A percentile compares a stretch with the other conserved stretches of the same genome.
These are phyloP conservation scores for Chaetura pelagica DNA, from an alignment of 2,113 vertebrate species.

Conservation along the genomic window DNA sequence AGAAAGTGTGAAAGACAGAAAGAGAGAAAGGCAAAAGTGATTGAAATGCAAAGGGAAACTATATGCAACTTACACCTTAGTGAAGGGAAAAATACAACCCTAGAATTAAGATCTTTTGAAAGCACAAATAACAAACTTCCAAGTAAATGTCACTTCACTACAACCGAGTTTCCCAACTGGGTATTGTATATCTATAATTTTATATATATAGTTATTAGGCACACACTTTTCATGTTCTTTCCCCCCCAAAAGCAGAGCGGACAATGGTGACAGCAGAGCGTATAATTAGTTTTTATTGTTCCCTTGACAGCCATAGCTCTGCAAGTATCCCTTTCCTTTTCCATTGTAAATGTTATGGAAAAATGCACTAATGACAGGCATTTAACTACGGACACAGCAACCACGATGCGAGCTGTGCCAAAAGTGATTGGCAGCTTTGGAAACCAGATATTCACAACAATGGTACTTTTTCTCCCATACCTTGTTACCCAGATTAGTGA, in stretches of 20 bases:
- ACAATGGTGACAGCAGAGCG: slow-evolving; percentile 70
- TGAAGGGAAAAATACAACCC: neutral
- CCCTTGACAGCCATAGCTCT: slow-evolving; percentile 75
- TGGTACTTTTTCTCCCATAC: slow-evolving; percentile 13
- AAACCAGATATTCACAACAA: slow-evolving; percentile 32
- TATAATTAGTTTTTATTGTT: slow-evolving; percentile 83
- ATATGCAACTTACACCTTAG: neutral
- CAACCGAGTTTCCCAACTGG: neutral
- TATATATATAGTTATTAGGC: slow-evolving; percentile 5
- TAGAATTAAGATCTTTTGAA: slow-evolving; percentile 8
- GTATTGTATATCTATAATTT: neutral
- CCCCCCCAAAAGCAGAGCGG: slow-evolving; percentile 63
- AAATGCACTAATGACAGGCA: slow-evolving; percentile 77
- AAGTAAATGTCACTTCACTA: slow-evolving; percentile 14
- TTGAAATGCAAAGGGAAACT: neutral
- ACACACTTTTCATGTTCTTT: slow-evolving; percentile 49
- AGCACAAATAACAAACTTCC: neutral
- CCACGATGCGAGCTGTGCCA: slow-evolving; percentile 65
- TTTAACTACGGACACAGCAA: slow-evolving; percentile 75
- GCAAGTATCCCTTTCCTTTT: slow-evolving; percentile 74
- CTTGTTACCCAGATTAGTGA: slow-evolving; percentile 38
- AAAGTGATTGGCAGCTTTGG: slow-evolving; percentile 61
- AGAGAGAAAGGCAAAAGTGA: neutral
- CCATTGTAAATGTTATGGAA: slow-evolving; percentile 75
- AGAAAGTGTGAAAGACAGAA: neutral